These are phyloP conservation scores for Cheilosia urbana DNA, from an alignment of 2,888 invertebrate genomes.

Conservation along the genomic window DNA sequence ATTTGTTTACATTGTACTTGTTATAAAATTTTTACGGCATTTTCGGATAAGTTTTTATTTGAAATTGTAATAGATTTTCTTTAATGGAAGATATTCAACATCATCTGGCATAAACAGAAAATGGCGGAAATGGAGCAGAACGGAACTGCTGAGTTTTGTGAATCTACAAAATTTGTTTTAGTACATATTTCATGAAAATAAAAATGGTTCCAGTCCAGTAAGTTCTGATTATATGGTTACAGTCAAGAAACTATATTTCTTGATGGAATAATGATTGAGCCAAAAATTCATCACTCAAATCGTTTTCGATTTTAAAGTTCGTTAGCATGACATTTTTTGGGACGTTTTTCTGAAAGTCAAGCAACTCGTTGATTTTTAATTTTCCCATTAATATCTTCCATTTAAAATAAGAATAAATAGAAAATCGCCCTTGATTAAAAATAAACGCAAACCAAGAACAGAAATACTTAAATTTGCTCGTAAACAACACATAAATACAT, in stretches of 20 bases:
- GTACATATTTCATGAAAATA: no score
- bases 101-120: not conserved
- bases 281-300: no score
- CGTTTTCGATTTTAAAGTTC: not conserved
- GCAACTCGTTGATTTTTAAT: not conserved
- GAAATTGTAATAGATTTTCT: not conserved
- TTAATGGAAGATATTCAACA: not conserved
- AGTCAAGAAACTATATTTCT: no score
- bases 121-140: no score
- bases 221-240: no score
- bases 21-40: slow-evolving; percentile 1
- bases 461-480: not conserved
- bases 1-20: slow-evolving; percentile 17
- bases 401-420: slow-evolving; percentile 16
- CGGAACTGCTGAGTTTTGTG: not conserved
- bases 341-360: not conserved
- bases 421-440: slow-evolving; percentile 22
- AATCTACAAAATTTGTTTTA: no score
- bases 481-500: slow-evolving; percentile 40
- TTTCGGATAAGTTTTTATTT: not conserved
- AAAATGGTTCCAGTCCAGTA: no score
- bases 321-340: not conserved
- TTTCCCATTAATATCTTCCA: not conserved
- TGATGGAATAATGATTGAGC: no score
- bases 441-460: slow-evolving; percentile 18